phyloP scores from a whole-genome alignment of 2,113 vertebrate genomes.

The Cardinalis cardinalis region DNA sequence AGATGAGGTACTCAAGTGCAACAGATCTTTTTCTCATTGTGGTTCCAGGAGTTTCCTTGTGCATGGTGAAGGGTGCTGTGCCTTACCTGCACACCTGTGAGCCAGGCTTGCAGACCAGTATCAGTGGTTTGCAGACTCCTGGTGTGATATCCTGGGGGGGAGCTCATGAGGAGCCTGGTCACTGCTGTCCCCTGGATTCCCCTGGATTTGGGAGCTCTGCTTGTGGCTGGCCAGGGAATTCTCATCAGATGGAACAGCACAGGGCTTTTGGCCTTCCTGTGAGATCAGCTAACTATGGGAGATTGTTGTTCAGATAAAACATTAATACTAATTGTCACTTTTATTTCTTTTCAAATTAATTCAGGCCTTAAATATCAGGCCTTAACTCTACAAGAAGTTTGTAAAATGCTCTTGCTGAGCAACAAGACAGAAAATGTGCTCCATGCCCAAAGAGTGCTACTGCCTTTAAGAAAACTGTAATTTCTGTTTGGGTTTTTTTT shows the following conservation, averaged over 20 bases:
- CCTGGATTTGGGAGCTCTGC: not conserved
- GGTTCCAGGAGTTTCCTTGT: not conserved
- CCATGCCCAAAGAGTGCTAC: not conserved
- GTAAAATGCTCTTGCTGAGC: not conserved
- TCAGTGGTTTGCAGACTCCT: accelerated
- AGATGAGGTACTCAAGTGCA: not conserved
- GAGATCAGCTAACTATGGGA: not conserved
- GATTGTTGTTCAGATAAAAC: not conserved
- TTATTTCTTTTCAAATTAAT: not conserved
- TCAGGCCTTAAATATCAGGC: not conserved
- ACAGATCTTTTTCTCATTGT: accelerated
- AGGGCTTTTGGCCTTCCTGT: not conserved
- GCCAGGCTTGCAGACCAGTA: accelerated
- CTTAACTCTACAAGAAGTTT: not conserved
- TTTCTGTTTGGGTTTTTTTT: not conserved
- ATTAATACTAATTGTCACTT: not conserved
- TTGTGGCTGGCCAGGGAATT: not conserved
- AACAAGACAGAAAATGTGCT: not conserved
- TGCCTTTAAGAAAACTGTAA: not conserved
- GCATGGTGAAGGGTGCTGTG: not conserved
- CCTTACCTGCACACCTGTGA: not conserved
- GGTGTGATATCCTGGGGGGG: not conserved
- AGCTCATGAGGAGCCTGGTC: not conserved
- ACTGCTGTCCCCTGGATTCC: not conserved
- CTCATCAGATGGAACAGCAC: not conserved